Base-by-base conservation (phyloP, 2,797 vertebrate genomes). In the Smutsia gigantea region DNA sequence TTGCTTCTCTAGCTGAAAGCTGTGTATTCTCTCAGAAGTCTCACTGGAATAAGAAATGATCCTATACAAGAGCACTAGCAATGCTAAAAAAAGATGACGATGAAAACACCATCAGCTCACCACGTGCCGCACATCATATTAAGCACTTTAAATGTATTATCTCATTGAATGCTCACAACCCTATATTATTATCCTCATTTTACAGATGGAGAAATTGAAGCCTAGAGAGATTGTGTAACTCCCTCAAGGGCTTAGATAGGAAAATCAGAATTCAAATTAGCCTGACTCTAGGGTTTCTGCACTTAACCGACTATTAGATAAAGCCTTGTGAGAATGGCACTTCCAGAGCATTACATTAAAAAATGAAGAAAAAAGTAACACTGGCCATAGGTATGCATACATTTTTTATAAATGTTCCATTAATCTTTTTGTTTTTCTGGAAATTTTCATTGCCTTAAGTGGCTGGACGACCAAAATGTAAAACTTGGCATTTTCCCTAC, bases 381-480 rank as follows among this genome's bases (percentile, higher is more conserved):
- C 3, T 69, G 51, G 27, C 39, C 13, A 42, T 84, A 31, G 71
- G 2, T 72, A 5, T 66, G 4, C 46, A 18, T 87, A 14, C 15
- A 53, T n/a, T 82, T 95, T 92, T 75, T 51, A 90, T 79, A 77
- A 86, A 96, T 86, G 53, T 71, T 87, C 55, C 5, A 31, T 34
- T 63, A 49, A 59, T 82, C 1, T 75, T 74, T 69, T 79, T 81
- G 17, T 74, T 92, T 90, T 66, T 88, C n/a, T 94, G 57, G 53
- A 83, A 63, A 37, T 39, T 81, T 96, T 94, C 18, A 51, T 90
- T 82, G 37, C 34, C 19, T 92, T 69, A 77, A 55, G 29, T 94
- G 86, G 37, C n/a, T 92, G 88, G 68, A 95, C 88, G 29, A 77
- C 46, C 59, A 74, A 93, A 94, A 95, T 95, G 55, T 88, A 89